Conservation (phyloP, 2,797 vertebrate species). For the Eidolon dupreanum region DNA sequence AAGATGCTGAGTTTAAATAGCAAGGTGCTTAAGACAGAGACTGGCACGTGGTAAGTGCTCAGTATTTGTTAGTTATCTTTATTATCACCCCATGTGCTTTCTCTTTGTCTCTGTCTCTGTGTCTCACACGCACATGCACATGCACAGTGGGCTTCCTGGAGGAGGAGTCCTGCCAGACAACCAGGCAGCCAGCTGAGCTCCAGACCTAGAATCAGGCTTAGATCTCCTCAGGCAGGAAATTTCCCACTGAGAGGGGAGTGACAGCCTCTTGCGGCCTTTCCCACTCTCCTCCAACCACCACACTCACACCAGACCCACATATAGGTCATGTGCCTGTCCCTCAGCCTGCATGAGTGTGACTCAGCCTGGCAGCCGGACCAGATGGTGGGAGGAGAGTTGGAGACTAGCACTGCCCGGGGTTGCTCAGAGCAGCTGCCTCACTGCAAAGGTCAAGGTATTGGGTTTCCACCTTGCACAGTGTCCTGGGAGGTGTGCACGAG, state of each 20-base stretch:
- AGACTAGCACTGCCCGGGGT: slow-evolving; percentile 2
- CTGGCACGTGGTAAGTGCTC: background rate
- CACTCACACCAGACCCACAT: background rate
- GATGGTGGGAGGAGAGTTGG: slow-evolving; percentile 38
- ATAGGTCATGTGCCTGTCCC: slow-evolving; percentile 63
- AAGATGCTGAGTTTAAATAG: background rate
- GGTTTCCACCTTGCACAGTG: slow-evolving; percentile 53
- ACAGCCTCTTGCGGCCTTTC: background rate
- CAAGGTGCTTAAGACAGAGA: background rate
- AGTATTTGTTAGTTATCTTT: background rate
- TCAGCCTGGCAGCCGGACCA: slow-evolving; percentile 59
- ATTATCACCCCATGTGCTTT: background rate
- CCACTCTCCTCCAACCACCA: background rate
- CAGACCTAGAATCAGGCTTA: background rate
- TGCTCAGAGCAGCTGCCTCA: slow-evolving; percentile 42
- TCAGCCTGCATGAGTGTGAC: slow-evolving; percentile 41
- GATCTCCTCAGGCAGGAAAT: background rate
- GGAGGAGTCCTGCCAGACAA: background rate
- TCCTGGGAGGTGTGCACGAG: background rate
- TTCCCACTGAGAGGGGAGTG: background rate
- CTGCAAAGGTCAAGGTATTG: slow-evolving; percentile 67
- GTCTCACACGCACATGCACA: background rate
- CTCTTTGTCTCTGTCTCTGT: background rate
- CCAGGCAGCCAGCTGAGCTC: background rate
- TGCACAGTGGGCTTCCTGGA: slow-evolving; percentile 18